These are phyloP conservation scores for Lobophora halterata DNA, from an alignment of 2,888 invertebrate genomes.

Conservation along the genomic window DNA sequence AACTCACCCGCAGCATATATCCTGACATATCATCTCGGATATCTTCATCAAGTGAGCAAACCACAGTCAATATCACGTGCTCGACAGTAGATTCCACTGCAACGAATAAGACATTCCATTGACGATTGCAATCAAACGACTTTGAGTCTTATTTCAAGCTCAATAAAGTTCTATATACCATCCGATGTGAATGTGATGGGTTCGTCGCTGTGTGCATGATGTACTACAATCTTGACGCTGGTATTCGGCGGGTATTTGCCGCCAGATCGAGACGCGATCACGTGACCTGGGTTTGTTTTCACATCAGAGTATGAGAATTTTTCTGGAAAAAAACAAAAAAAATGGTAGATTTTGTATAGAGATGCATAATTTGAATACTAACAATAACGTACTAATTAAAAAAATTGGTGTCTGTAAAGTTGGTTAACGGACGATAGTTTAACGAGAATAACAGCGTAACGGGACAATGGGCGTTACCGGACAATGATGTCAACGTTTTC, in stretches of 20 bases:
- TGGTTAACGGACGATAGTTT: no score
- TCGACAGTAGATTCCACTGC: constrained; percentile 92
- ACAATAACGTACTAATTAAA: no score
- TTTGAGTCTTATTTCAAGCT: neutral
- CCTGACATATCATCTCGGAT: constrained; percentile 83
- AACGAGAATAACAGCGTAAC: no score
- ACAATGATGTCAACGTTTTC: no score
- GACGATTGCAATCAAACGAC: no score
- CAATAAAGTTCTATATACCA: constrained; percentile 78
- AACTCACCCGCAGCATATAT: constrained; percentile 82
- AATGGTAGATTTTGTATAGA: no score
- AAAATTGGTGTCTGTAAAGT: no score
- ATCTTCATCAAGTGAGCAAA: constrained; percentile 89
- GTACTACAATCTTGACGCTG: constrained; percentile 94
- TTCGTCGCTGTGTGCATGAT: constrained; percentile 78
- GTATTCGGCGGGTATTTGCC: constrained; percentile 88
- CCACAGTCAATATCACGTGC: constrained; percentile 91
- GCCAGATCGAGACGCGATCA: constrained; percentile 92
- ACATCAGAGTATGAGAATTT: constrained; percentile 88
- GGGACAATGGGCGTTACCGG: no score
- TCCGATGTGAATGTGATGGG: constrained; percentile 96
- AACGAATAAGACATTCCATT: constrained; percentile 40
- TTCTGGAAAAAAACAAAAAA: constrained; percentile 56
- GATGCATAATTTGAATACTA: no score
- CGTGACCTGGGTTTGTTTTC: constrained; percentile 91